Evolutionary conservation across 2,888 invertebrate species (phyloP), one percentile per base, ranked within the genome.

Genomic region (Epinotia nisella): DNA sequence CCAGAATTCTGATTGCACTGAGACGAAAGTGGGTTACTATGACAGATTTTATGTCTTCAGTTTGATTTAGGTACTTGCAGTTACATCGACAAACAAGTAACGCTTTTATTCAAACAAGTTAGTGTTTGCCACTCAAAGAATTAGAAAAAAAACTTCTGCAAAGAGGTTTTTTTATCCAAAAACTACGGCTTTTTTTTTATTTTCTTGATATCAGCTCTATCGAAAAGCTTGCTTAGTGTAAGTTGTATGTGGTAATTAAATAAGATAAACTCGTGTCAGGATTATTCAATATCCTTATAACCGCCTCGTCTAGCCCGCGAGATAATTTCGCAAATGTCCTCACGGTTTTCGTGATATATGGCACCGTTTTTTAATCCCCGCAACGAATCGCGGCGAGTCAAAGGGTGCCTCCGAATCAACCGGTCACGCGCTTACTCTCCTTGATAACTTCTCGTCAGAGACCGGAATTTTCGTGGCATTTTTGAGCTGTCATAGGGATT

Each of bases 351-450:
- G 80, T 78, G 76, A 78, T 78, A 74, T 77, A 78, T 77, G 75
- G 61, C 66, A 60, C 73, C 69, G 75, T 72, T 77, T 74, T 76
- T 78, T 85, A 86, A 87, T 84, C 84, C 82, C 83, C 84, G 82
- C 80, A 74, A 73, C 87, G 81, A 88, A 88, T 87, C 82, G 80
- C 79, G 72, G 75, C 77, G 70, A 59, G 67, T 71, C 79, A 83
- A 84, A 87, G 86, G 87, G 85, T 85, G 83, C 73, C 78, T 72
- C 76, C 71, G 75, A 66, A 68, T 74, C 65, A 55, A 62, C 64
- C 74, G 81, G 84, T 85, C 87, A 87, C 86, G 86, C 80, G 75
- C 51, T 83, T 79, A 62, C 75, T 80, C 51, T 24, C 55, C 56
- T 61, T 72, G 72, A 72, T 68, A 62, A 45, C 76, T 83, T 76